Evolutionary conservation across 2,888 invertebrate species (phyloP), one percentile per base, ranked within the genome.

Genomic region (Cyaniris semiargus): DNA sequence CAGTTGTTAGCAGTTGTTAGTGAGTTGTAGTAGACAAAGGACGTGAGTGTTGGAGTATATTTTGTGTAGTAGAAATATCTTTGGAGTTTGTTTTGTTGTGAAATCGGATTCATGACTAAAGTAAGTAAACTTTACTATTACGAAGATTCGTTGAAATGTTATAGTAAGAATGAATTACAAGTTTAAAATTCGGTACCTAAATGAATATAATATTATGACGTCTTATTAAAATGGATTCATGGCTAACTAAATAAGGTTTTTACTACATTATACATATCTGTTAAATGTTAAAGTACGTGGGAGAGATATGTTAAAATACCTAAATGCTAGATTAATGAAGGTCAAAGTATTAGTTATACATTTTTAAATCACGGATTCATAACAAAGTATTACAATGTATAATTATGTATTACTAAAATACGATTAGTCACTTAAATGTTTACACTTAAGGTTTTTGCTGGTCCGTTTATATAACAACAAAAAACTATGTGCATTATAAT

Each of bases 71-170:
- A 15, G 15, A 56, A n/a, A 58, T 60, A 60, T 60, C 21, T 60
- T 60, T 60, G 10, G 5, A 23, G 23, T 21, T 60, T 23, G 58
- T 58, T 21, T 58, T 8, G 60, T 23, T 7, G 21, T 58, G 13
- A 23, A 60, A 60, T 23, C 60, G 60, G 23, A 60, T 60, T 60
- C 10, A 60, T 60, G 60, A 60, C 60, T 23, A 60, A 60, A 60
- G 60, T 60, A 60, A 60, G 60, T 60, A 60, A 60, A 53, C 10
- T 44, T 44, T 44, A 44, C 34, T 13, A 44, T 10, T 44, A 3
- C 44, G 8, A 48, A 48, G 2, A 48, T 48, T 48, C 48, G 48
- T 15, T 15, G 38, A 38, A 8, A 34, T 6, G 34, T 34, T 34
- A 34, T 27, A n/a, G n/a, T n/a, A n/a, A n/a, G n/a, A n/a, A n/a